phyloP scores from a whole-genome alignment of 2,888 invertebrate species.

The Gonocerus acuteangulatus region DNA sequence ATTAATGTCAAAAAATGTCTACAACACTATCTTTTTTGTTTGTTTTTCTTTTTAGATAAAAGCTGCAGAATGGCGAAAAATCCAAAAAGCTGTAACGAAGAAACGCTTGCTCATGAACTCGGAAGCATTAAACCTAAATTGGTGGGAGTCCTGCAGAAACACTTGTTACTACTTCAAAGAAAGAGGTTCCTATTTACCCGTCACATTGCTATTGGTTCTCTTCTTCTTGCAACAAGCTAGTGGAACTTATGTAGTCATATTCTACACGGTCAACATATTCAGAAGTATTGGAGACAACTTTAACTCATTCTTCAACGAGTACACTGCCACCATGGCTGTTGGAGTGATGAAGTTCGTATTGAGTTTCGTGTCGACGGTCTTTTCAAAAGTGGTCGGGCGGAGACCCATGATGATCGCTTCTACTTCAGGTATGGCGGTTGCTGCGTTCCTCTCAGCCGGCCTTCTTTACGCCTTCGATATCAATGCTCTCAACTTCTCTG shows the following conservation, averaged over 20 bases:
- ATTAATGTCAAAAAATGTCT: too few relatives aligned
- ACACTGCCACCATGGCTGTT: slow-evolving; percentile 47
- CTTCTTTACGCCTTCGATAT: slow-evolving; percentile 24
- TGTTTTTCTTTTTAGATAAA: slow-evolving; percentile 32
- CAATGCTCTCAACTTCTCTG: slow-evolving; percentile 22
- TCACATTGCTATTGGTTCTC: slow-evolving; percentile 46
- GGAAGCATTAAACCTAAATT: slow-evolving; percentile 11
- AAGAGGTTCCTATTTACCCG: slow-evolving; percentile 49
- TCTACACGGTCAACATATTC: slow-evolving; percentile 52
- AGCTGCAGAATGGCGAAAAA: slow-evolving; percentile 32
- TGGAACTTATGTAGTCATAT: slow-evolving; percentile 52
- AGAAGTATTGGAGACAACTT: slow-evolving; percentile 46
- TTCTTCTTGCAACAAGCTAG: slow-evolving; percentile 52
- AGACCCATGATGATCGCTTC: slow-evolving; percentile 48
- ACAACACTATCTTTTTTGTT: slow-evolving; percentile 10
- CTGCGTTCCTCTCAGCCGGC: slow-evolving; percentile 35
- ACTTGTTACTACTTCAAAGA: slow-evolving; percentile 37
- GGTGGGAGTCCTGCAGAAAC: slow-evolving; percentile 35
- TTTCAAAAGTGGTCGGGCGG: slow-evolving; percentile 48
- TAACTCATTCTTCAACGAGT: slow-evolving; percentile 45
- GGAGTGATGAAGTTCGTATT: slow-evolving; percentile 50
- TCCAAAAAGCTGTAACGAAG: slow-evolving; percentile 29
- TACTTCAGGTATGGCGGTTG: slow-evolving; percentile 49
- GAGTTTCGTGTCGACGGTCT: slow-evolving; percentile 47
- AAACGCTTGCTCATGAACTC: slow-evolving; percentile 2